Percentiles rank a stretch among this genome's conserved stretches.
These are phyloP conservation scores for Tupaia chinensis DNA, from an alignment of 2,113 vertebrate genomes.

Conservation along the genomic window DNA sequence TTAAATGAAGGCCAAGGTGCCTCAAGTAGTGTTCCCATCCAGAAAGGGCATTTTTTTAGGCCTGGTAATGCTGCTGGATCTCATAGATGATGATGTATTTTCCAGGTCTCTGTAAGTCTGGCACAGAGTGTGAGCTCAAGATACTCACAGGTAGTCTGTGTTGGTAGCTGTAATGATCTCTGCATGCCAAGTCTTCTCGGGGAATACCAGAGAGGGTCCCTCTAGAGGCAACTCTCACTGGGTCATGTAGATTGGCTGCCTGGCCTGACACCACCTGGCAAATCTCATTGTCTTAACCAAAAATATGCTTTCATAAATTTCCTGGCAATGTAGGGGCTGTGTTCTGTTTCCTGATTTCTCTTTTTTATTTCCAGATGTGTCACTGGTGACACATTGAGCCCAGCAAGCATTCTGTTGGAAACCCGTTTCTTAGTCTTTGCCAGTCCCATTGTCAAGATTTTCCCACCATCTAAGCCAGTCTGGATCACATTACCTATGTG, in stretches of 20 bases:
- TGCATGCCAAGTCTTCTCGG: neutral
- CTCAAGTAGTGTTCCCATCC: neutral
- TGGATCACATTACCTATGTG: neutral
- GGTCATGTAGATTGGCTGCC: neutral
- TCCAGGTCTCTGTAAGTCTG: neutral
- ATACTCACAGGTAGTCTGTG: neutral
- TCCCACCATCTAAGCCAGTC: neutral
- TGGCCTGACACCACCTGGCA: neutral
- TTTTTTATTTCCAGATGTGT: constrained; percentile 10
- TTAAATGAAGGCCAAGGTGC: neutral
- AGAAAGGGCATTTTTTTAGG: neutral
- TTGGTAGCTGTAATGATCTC: neutral
- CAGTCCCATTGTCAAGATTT: neutral
- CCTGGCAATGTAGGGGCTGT: neutral
- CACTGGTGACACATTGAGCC: neutral
- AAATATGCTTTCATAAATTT: constrained; percentile 40
- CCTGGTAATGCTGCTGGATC: neutral
- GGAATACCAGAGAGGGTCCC: neutral
- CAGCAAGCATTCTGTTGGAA: constrained; percentile 1
- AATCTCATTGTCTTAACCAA: neutral
- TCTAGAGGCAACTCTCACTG: neutral
- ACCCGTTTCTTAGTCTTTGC: neutral
- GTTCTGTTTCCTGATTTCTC: constrained; percentile 2
- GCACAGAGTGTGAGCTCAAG: neutral
- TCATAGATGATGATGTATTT: neutral